Base-by-base conservation (phyloP, 2,888 invertebrate genomes). In the Syritta pipiens region DNA sequence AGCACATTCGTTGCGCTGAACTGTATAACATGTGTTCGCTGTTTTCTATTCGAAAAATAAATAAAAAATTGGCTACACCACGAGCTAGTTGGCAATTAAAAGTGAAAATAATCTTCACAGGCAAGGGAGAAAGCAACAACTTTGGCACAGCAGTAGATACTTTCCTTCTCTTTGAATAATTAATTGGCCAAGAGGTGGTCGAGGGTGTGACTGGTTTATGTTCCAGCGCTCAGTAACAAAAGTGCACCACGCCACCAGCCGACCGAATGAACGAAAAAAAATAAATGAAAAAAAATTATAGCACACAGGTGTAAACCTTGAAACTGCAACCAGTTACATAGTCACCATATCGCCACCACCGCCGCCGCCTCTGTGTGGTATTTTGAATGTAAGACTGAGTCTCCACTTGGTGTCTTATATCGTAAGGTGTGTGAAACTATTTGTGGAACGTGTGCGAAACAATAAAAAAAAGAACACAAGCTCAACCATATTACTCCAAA, bases 111-210 rank as follows among this genome's bases (percentile, higher is more conserved):
- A 14, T 24, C 40, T 71, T 35, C 65, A 53, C 65, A 60, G 65
- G 57, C 72, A 72, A 71, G 72, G 65, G 77, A 77, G 77, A 77
- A 77, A 77, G 77, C 77, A 77, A 76, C 57, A 71, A 51, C 63
- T 76, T 57, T 65, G 65, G 51, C 63, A 46, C 63, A 51, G 6
- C 51, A 48, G n/a, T 48, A 53, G 17, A 59, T 72, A 72, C 77
- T 77, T 77, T 77, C 72, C 65, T 65, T 67, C 77, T 71, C 65
- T 59, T 20, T 71, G 65, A 65, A 71, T 77, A 65, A 77, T 59
- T 65, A 77, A 77, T 71, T 71, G 71, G 53, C 68, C 19, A 26
- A 9, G 32, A 4, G 37, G 3, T 37, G 67, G 24, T 44, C 37
- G 53, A 77, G 28, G 71, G 77, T 77, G 71, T 53, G 77, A 77